These are phyloP conservation scores for Meriones psammophilus DNA, from an alignment of 2,797 vertebrate species.

Conservation along the genomic window DNA sequence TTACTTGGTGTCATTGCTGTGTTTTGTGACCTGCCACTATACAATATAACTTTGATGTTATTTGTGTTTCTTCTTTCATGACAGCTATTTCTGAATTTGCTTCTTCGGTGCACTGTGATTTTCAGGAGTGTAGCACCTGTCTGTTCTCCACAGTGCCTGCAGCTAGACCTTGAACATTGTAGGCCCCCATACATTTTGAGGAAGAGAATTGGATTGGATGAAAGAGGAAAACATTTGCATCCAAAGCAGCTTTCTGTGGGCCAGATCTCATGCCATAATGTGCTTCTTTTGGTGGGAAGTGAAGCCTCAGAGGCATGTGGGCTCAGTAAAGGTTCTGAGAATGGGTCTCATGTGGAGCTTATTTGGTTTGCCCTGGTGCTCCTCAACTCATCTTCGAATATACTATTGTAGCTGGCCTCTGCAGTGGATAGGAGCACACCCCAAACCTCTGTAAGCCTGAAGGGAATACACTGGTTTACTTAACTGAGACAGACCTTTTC, in stretches of 20 bases:
- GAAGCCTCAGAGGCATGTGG: not conserved
- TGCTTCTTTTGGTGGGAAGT: not conserved
- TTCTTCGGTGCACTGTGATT: not conserved
- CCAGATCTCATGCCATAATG: not conserved
- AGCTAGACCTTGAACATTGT: not conserved
- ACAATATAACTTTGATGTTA: not conserved
- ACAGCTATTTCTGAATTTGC: conserved; percentile 36
- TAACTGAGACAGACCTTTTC: not conserved
- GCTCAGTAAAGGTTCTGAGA: conserved; percentile 23
- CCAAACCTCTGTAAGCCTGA: conserved; percentile 10
- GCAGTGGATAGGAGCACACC: conserved; percentile 34
- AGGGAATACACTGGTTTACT: not conserved
- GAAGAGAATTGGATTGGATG: conserved; percentile 18
- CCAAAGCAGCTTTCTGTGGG: not conserved
- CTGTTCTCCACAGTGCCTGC: not conserved
- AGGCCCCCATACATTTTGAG: not conserved
- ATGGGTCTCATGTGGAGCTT: not conserved
- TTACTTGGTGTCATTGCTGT: not conserved
- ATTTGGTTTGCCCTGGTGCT: conserved; percentile 14
- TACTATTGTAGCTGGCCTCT: conserved; percentile 4
- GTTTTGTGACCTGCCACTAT: not conserved
- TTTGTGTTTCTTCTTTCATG: conserved; percentile 36
- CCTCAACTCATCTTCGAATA: not conserved
- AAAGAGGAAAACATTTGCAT: conserved; percentile 44
- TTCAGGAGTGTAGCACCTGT: not conserved